Conservation (phyloP, 2,113 vertebrate species). For the Phalacrocorax brasilianus region DNA sequence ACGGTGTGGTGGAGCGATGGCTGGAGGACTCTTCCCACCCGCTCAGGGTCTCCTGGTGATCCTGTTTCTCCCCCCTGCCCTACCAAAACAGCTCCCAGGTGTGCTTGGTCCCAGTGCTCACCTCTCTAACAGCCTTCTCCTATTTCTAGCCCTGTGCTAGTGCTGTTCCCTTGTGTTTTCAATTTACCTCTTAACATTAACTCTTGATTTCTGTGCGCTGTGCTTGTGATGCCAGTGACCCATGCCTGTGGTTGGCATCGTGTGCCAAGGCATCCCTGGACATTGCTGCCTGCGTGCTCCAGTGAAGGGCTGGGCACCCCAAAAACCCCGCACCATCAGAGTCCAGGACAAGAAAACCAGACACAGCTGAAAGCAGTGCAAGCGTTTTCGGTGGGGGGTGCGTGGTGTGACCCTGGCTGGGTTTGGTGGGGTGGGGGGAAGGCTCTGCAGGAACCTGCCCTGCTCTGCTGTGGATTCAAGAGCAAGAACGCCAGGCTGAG, state of each 20-base stretch:
- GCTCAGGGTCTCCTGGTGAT: background rate
- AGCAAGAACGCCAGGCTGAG: background rate
- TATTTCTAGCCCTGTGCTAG: background rate
- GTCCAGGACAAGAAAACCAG: background rate
- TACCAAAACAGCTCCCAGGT: background rate
- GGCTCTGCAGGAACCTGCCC: background rate
- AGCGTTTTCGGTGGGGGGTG: background rate
- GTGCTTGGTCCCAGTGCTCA: accelerated
- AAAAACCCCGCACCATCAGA: accelerated
- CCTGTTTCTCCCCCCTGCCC: background rate
- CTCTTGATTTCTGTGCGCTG: accelerated
- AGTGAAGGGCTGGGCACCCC: background rate
- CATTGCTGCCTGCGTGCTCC: background rate
- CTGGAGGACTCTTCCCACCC: background rate
- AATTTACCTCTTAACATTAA: background rate
- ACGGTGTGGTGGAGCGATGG: background rate
- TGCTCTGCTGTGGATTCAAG: background rate
- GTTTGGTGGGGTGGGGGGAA: too few relatives aligned
- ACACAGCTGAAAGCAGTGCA: accelerated
- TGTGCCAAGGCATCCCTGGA: background rate
- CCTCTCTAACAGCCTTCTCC: background rate
- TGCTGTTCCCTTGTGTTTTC: background rate
- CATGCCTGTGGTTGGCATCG: accelerated
- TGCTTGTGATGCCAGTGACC: too few relatives aligned
- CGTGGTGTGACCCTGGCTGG: background rate